Percentiles rank a stretch among this genome's conserved stretches.
These are phyloP conservation scores for Hemicentrotus pulcherrimus DNA, from an alignment of 35 echinoderm and acorn worm species.

Conservation along the genomic window DNA sequence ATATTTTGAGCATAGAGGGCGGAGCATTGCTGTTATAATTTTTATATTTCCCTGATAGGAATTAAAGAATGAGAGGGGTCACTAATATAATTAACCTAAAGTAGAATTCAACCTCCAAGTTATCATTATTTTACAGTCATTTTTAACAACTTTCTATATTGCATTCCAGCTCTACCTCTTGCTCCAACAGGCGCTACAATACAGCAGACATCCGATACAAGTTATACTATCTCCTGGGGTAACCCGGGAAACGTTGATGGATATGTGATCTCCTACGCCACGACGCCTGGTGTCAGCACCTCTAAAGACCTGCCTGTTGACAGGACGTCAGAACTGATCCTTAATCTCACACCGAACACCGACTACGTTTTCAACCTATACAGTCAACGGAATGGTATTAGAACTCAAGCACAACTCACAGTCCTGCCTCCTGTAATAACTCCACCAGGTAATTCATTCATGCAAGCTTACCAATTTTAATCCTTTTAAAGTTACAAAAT, in stretches of 20 bases:
- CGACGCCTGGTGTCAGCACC: too few species aligned
- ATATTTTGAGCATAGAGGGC: too few species aligned
- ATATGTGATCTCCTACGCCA: neutral
- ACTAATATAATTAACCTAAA: too few species aligned
- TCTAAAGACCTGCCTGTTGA: neutral
- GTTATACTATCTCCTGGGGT: neutral
- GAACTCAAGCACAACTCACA: neutral
- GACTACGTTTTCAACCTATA: neutral
- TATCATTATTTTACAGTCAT: too few species aligned
- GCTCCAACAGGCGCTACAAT: neutral
- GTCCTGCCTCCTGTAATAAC: neutral
- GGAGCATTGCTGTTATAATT: too few species aligned
- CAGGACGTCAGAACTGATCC: neutral
- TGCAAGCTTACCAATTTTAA: too few species aligned
- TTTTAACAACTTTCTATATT: too few species aligned
- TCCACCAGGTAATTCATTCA: neutral
- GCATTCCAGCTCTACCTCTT: neutral
- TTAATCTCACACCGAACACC: neutral
- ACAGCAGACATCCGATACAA: neutral
- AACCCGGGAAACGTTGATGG: constrained; percentile 16
- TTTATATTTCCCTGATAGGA: too few species aligned
- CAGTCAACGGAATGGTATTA: constrained; percentile 7
- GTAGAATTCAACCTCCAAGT: too few species aligned
- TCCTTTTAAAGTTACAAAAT: too few species aligned
- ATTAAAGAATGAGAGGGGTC: too few species aligned